phyloP scores from a whole-genome alignment of 2,113 vertebrate genomes.

The Otocyon megalotis region DNA sequence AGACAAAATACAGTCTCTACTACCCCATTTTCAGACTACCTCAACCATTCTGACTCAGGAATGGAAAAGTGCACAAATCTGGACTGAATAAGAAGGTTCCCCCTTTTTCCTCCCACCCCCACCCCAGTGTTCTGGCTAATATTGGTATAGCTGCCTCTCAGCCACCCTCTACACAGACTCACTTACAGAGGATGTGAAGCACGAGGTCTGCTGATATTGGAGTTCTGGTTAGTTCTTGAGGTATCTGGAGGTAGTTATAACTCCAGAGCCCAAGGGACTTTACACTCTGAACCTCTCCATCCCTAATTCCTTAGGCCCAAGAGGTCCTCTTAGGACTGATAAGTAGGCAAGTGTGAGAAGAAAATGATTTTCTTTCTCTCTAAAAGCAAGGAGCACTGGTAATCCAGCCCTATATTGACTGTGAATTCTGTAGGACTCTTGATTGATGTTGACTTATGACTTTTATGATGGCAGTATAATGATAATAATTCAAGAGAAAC shows the following conservation, averaged over 20 bases:
- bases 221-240: background rate
- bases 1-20: fast-evolving
- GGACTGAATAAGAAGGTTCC: background rate
- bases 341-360: background rate
- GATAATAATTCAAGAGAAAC: background rate
- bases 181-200: background rate
- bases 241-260: background rate
- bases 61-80: background rate
- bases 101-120: background rate
- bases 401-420: background rate
- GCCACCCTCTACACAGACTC: background rate
- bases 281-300: background rate
- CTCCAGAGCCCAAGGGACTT: background rate
- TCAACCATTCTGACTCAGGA: background rate
- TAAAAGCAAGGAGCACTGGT: background rate
- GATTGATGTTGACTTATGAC: background rate
- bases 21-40: background rate
- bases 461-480: background rate
- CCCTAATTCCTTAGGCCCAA: background rate
- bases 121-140: background rate
- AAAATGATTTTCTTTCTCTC: background rate
- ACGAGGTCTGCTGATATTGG: background rate
- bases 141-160: background rate
- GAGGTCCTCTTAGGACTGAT: background rate
- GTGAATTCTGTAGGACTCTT: background rate